Evolutionary conservation across 2,113 vertebrate species (phyloP), one percentile per base, ranked within the genome.

Genomic region (Chauna torquata): DNA sequence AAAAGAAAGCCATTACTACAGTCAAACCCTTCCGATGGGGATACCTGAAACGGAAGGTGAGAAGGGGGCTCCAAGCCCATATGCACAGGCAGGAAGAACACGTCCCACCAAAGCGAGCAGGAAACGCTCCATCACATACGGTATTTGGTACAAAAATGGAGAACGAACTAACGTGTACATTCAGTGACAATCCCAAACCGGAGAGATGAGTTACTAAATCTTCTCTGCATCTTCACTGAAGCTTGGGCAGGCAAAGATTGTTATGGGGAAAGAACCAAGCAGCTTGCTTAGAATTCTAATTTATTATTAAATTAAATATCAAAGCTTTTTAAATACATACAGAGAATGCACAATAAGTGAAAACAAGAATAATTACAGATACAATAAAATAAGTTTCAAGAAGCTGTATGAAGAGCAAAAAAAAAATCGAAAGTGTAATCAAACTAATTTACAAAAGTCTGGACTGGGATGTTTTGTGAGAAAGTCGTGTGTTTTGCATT

Each of bases 271-370:
- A 93, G 86, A 91, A 90, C 47, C 5, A 96, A 81, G 55, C 85
- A 95, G n/a, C 82, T 84, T 66, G 95, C 95, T 98, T 95, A 97
- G 96, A 97, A 97, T 97, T 98, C 98, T 98, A 96, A 97, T 98
- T 98, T 98, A 98, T 98, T 98, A 98, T 98, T 98, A 98, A 98
- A 98, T 98, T 98, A 98, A 96, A 97, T 98, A 98, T 97, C 97
- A 98, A 98, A 98, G 97, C 98, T 95, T 88, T 81, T 59, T 97
- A 82, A 97, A 97, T 98, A 98, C 96, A 98, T 96, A 98, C 97
- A 98, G 98, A 98, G 97, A 98, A 98, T 96, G 96, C 96, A 98
- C 97, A 98, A 96, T 91, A 97, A 96, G 97, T 96, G 98, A 98
- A 90, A 98, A 98, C 95, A 97, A 98, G 98, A 98, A 98, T 98